Conservation (phyloP, 1,140 invertebrate genomes). For the Catajapyx aquilonaris region DNA sequence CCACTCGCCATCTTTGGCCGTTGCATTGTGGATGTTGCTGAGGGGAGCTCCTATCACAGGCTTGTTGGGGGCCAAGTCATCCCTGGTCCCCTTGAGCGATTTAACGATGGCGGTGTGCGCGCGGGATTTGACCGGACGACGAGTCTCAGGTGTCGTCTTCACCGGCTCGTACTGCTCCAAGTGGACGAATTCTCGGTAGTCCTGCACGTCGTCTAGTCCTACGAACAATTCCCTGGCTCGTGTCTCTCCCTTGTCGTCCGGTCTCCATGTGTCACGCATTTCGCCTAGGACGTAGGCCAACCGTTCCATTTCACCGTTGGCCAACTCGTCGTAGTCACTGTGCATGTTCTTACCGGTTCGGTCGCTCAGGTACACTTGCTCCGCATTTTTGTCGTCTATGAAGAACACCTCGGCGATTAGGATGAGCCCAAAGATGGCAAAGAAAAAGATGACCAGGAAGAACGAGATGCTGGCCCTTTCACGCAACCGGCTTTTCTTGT, state of each 20-base stretch:
- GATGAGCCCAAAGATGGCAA: slow-evolving; percentile 65
- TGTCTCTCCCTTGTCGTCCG: background rate
- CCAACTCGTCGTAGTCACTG: slow-evolving; percentile 2
- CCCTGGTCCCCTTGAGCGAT: background rate
- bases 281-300: background rate
- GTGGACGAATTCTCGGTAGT: background rate
- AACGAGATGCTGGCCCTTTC: slow-evolving; percentile 67
- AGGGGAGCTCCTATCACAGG: background rate
- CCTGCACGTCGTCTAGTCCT: background rate
- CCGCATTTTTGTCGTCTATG: slow-evolving; percentile 27
- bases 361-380: background rate
- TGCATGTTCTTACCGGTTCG: slow-evolving; percentile 1
- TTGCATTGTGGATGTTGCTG: slow-evolving; percentile 21
- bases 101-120: background rate
- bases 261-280: background rate
- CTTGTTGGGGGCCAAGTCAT: background rate
- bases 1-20: slow-evolving; percentile 28
- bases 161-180: background rate
- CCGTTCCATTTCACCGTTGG: background rate
- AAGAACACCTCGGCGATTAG: slow-evolving; percentile 60
- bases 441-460: slow-evolving; percentile 71
- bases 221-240: background rate
- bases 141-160: background rate
- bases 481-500: slow-evolving; percentile 18
- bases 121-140: background rate